Conservation (phyloP, 2,888 invertebrate genomes). For the Chironomus tentans region DNA sequence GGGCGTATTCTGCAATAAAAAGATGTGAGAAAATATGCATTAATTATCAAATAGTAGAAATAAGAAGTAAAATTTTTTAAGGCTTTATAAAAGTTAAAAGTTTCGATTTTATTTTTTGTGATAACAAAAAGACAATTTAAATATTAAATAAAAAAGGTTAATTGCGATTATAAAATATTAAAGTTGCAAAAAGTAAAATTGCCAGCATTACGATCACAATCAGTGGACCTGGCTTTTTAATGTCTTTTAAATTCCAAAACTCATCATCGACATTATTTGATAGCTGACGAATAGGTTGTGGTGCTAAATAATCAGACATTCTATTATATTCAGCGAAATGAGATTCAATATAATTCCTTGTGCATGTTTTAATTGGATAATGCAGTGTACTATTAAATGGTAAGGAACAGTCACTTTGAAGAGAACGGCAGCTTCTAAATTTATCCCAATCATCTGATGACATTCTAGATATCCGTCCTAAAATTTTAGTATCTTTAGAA, state of each 20-base stretch:
- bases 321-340: not conserved
- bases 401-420: not conserved
- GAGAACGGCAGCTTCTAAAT: not conserved
- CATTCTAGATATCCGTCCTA: not conserved
- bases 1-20: too few relatives aligned
- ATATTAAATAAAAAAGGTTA: not conserved
- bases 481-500: too few relatives aligned
- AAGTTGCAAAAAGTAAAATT: not conserved
- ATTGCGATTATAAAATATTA: not conserved
- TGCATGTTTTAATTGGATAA: not conserved
- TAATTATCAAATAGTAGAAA: too few relatives aligned
- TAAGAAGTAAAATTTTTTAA: not conserved
- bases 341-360: not conserved
- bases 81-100: too few relatives aligned
- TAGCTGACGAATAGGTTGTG: not conserved
- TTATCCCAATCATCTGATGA: not conserved
- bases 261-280: not conserved
- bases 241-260: not conserved
- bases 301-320: constrained; percentile 8
- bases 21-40: too few relatives aligned
- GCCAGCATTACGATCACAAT: not conserved
- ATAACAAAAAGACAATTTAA: not conserved
- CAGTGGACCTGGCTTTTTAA: not conserved
- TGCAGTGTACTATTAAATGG: not conserved
- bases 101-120: too few relatives aligned